Conservation (phyloP, 1,140 invertebrate species). For the Ostrea edulis region DNA sequence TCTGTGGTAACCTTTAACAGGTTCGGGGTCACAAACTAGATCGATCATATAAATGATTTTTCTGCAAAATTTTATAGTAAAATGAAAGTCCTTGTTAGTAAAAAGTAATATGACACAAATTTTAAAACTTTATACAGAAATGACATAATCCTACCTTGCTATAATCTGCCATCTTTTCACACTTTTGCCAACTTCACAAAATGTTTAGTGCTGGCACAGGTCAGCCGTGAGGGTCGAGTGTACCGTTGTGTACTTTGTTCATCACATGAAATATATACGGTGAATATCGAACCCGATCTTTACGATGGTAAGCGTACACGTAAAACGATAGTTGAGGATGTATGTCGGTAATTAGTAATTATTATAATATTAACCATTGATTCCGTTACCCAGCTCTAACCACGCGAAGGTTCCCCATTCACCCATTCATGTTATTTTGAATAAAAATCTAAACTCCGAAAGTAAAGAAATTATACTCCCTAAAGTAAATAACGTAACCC, state of each 20-base stretch:
- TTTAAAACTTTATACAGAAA: not conserved
- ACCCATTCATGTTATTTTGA: too few species aligned
- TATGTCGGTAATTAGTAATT: too few species aligned
- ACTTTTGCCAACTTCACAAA: not conserved
- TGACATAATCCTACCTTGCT: not conserved
- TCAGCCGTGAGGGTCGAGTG: not conserved
- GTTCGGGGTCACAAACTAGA: not conserved
- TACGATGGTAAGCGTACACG: too few species aligned
- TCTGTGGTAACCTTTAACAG: too few species aligned
- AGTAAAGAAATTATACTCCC: too few species aligned
- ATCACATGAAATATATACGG: not conserved
- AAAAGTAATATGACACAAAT: not conserved
- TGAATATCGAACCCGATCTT: not conserved
- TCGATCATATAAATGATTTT: not conserved
- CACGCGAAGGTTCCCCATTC: too few species aligned
- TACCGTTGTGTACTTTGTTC: conserved; percentile 1
- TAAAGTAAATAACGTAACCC: too few species aligned
- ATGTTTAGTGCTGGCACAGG: not conserved
- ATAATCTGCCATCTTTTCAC: not conserved
- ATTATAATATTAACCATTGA: too few species aligned
- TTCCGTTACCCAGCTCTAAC: too few species aligned
- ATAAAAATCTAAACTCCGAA: too few species aligned
- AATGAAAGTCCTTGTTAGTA: not conserved
- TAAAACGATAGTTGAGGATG: too few species aligned
- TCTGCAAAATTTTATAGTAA: too few species aligned